A percentile compares a stretch with the other conserved stretches of the same genome.
phyloP scores from a whole-genome alignment of 2,797 vertebrate species.

The Channallabes apus region DNA sequence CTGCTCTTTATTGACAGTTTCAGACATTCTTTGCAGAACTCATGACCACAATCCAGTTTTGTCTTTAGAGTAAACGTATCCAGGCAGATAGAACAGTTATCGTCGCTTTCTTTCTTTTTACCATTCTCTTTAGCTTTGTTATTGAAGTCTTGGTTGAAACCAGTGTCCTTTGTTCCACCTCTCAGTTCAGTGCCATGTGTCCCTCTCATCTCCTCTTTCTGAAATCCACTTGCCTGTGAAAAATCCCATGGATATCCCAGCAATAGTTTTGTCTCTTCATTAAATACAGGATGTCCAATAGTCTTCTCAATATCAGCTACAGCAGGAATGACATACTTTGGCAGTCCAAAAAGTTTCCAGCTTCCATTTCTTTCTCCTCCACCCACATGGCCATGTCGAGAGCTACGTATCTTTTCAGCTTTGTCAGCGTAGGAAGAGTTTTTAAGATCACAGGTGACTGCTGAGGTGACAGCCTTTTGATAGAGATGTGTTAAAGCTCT shows the following conservation, averaged over 20 bases:
- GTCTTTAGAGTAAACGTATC: conserved; percentile 51
- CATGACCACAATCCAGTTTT: conserved; percentile 65
- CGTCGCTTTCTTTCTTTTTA: conserved; percentile 15
- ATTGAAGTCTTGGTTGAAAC: not conserved
- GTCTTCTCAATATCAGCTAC: conserved; percentile 13
- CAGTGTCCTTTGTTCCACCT: not conserved
- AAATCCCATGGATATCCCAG: not conserved
- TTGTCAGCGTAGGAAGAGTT: not conserved
- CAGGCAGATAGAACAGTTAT: conserved; percentile 66
- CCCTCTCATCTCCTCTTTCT: not conserved
- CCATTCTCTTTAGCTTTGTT: not conserved
- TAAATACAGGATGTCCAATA: not conserved
- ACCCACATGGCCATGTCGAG: conserved; percentile 6
- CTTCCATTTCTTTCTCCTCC: not conserved
- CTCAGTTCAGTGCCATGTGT: not conserved
- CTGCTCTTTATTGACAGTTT: rapidly evolving
- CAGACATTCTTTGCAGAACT: conserved; percentile 68
- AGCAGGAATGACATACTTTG: conserved; percentile 29
- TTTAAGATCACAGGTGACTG: not conserved
- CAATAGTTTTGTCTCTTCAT: conserved; percentile 38
- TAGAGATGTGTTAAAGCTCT: conserved; percentile 67
- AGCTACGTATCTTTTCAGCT: not conserved
- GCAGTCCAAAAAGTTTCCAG: conserved; percentile 36
- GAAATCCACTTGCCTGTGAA: rapidly evolving
- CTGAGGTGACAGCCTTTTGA: conserved; percentile 58